Percentiles rank a stretch among this genome's conserved stretches.
Conservation (phyloP, 2,113 vertebrate genomes). For the Vulpes lagopus region DNA sequence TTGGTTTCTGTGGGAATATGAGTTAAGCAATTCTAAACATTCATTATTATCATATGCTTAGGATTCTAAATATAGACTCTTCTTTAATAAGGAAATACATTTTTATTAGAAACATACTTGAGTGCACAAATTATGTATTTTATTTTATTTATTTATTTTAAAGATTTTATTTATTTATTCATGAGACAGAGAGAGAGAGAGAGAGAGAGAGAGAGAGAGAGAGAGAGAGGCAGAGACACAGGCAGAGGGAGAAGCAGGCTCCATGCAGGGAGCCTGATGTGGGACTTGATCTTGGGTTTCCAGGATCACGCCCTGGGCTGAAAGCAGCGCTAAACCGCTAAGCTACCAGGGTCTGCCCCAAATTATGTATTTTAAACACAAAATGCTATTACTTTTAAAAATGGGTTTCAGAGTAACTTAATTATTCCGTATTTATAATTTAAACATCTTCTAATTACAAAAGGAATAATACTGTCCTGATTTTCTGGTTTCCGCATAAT, state of each 20-base stretch:
- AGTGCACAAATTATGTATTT: not conserved
- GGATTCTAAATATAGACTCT: not conserved
- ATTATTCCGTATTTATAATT: constrained; percentile 37
- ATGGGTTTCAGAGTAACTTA: not conserved
- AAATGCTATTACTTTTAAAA: constrained; percentile 56
- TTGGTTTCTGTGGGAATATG: not conserved
- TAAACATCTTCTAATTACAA: constrained; percentile 54
- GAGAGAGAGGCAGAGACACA: too few relatives aligned
- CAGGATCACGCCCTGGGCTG: too few relatives aligned
- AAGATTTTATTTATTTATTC: too few relatives aligned
- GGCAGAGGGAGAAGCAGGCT: too few relatives aligned
- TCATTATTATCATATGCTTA: not conserved
- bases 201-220: too few relatives aligned
- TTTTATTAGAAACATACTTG: not conserved
- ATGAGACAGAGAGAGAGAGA: too few relatives aligned
- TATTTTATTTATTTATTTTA: not conserved
- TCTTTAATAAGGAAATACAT: constrained; percentile 3
- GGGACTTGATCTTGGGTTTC: too few relatives aligned
- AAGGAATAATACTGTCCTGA: constrained; percentile 36
- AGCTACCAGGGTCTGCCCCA: too few relatives aligned
- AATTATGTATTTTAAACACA: constrained; percentile 14
- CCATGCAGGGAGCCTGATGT: too few relatives aligned
- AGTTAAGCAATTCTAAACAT: not conserved
- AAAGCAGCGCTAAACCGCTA: too few relatives aligned
- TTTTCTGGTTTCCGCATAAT: constrained; percentile 70